Percentiles rank a stretch among this genome's conserved stretches.
These are phyloP conservation scores for Acomys russatus DNA, from an alignment of 2,797 vertebrate species.

Conservation along the genomic window DNA sequence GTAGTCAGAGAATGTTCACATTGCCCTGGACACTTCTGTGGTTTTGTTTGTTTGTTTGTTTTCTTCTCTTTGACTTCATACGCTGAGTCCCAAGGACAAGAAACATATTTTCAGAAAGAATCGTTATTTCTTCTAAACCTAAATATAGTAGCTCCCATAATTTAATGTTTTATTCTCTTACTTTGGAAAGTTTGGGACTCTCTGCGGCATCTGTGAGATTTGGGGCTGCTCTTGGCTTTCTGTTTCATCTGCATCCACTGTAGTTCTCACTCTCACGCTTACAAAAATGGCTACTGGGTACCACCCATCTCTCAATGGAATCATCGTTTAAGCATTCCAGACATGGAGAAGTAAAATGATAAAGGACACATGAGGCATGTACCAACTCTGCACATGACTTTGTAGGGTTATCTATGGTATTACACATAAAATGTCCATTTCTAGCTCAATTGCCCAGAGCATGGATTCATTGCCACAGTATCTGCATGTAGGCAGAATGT, in stretches of 20 bases:
- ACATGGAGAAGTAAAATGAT: neutral
- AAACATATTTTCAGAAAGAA: neutral
- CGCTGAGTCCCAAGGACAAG: neutral
- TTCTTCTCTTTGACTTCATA: neutral
- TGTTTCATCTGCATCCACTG: neutral
- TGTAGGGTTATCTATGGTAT: neutral
- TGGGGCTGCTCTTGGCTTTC: neutral
- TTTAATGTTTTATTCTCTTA: slow-evolving; percentile 15
- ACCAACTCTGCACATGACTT: neutral
- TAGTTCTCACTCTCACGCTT: neutral
- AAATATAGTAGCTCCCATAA: neutral
- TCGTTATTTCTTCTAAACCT: neutral
- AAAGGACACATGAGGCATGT: neutral
- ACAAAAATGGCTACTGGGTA: neutral
- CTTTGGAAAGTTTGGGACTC: neutral
- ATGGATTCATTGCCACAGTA: neutral
- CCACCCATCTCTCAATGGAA: neutral
- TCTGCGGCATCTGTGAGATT: neutral
- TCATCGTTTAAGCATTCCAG: neutral
- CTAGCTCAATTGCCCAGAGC: neutral
- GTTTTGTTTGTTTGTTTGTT: neutral
- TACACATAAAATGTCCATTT: neutral
- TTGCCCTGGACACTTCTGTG: neutral
- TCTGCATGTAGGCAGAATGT: neutral
- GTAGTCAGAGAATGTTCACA: neutral